phyloP scores from a whole-genome alignment of 64 coral and sea anemone genomes.

The Montipora efflorescens region DNA sequence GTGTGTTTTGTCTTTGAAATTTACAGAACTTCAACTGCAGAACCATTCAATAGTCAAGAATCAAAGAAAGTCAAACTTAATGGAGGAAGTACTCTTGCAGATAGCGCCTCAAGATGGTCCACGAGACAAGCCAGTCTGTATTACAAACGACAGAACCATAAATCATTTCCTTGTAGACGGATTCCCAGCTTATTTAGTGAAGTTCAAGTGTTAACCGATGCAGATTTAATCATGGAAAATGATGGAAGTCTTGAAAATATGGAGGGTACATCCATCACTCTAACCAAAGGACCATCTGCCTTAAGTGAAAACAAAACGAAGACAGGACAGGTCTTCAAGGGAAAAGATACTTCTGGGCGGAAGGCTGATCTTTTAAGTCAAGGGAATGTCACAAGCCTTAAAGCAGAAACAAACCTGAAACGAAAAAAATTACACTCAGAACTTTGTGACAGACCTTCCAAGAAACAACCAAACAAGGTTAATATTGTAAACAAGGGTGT shows the following conservation, averaged over 20 bases:
- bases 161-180: conserved; percentile 1
- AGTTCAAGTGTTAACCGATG: conserved; percentile 29
- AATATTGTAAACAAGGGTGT: conserved; percentile 66
- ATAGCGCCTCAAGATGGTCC: conserved; percentile 28
- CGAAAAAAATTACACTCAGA: conserved; percentile 17
- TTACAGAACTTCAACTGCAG: conserved; percentile 1
- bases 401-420: conserved; percentile 9
- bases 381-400: background rate
- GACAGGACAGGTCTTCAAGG: conserved; percentile 6
- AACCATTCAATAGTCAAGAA: background rate
- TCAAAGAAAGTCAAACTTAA: conserved; percentile 2
- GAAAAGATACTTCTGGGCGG: background rate
- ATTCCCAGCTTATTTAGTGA: conserved; percentile 35
- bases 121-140: conserved; percentile 32
- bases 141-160: conserved; percentile 39
- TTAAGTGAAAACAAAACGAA: background rate
- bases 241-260: conserved; percentile 7
- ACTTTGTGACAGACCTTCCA: background rate
- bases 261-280: background rate
- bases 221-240: conserved; percentile 32
- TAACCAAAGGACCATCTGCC: conserved; percentile 45
- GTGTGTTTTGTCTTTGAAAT: background rate
- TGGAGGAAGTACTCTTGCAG: conserved; percentile 13
- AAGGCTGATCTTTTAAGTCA: conserved; percentile 10
- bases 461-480: conserved; percentile 11